phyloP scores from a whole-genome alignment of 2,113 vertebrate species.

The Microcebus jonahi region DNA sequence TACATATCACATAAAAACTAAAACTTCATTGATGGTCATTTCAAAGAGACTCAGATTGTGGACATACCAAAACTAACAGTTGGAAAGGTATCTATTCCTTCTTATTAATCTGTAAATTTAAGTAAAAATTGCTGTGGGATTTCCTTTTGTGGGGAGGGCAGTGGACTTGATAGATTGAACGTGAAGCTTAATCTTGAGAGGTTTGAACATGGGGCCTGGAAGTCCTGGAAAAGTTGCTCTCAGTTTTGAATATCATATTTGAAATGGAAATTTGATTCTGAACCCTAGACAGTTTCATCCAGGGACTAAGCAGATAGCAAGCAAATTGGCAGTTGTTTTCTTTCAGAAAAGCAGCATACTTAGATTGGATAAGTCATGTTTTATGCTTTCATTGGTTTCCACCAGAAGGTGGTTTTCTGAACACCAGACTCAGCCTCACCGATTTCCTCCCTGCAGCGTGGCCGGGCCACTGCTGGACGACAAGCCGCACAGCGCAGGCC shows the following conservation, averaged over 20 bases:
- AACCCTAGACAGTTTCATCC: not conserved
- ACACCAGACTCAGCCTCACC: not conserved
- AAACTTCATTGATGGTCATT: not conserved
- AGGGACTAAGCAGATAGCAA: not conserved
- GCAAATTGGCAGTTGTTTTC: not conserved
- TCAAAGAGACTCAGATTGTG: not conserved
- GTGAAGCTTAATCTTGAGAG: not conserved
- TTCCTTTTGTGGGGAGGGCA: not conserved
- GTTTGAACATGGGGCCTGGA: rapidly evolving
- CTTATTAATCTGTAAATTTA: not conserved
- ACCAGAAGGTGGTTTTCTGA: not conserved
- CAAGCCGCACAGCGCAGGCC: constrained; percentile 87
- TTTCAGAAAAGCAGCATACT: not conserved
- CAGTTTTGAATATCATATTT: not conserved
- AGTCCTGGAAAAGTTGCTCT: too few species aligned
- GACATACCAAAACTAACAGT: too few species aligned
- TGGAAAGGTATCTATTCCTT: rapidly evolving
- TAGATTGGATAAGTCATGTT: too few species aligned
- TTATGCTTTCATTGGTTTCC: not conserved
- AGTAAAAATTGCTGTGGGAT: not conserved
- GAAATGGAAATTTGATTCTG: not conserved
- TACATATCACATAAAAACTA: too few species aligned
- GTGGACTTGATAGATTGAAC: not conserved
- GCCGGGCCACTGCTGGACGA: constrained; percentile 85
- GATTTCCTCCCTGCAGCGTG: constrained; percentile 81